Base-by-base conservation (phyloP, 2,888 invertebrate species). In the Pristionchus mayeri region DNA sequence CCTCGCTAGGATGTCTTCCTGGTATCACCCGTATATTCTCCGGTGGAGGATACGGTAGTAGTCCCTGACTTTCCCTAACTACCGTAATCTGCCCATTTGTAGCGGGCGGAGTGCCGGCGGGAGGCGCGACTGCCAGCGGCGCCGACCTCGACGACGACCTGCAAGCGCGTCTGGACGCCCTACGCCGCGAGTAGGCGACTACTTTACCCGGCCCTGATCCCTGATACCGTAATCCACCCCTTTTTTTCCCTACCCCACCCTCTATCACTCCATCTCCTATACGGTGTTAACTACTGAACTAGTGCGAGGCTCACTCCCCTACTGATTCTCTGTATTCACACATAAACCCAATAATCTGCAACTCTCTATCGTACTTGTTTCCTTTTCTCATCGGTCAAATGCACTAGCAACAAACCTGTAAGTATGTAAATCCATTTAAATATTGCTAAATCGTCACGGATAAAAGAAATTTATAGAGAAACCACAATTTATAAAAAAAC, bases 91-190 rank as follows among this genome's bases (percentile, higher is more conserved):
- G 7, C n/a, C 60, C 87, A 9, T 78, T 86, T 30, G 85, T 87
- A 13, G 88, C 87, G 27, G 87, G 85, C 30, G 86, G 87, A 11
- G 79, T 83, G 63, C 34, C 85, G 30, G 82, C 71, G 16, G 50
- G 85, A 24, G 83, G 60, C 13, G 86, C 84, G 21, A 85, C 81
- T 37, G 85, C 80, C 13, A 86, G 83, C 7, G 85, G 85, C 75
- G 91, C 95, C 85, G 94, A 94, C 85, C 97, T 97, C 0, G 98
- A 98, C 94, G 98, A 98, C 30, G 98, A 98, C 94, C 95, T 99
- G 88, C 98, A 98, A 94, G 98, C 98, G 84, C 95, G 98, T 89
- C 95, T 98, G 91, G 97, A 98, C 94, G 98, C 98, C 94, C 94
- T 98, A 93, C 95, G 97, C 91, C 95, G 97, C 89, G 97, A 97